These are phyloP conservation scores for Eulemur rubriventer DNA, from an alignment of 2,797 vertebrate genomes.

Conservation along the genomic window DNA sequence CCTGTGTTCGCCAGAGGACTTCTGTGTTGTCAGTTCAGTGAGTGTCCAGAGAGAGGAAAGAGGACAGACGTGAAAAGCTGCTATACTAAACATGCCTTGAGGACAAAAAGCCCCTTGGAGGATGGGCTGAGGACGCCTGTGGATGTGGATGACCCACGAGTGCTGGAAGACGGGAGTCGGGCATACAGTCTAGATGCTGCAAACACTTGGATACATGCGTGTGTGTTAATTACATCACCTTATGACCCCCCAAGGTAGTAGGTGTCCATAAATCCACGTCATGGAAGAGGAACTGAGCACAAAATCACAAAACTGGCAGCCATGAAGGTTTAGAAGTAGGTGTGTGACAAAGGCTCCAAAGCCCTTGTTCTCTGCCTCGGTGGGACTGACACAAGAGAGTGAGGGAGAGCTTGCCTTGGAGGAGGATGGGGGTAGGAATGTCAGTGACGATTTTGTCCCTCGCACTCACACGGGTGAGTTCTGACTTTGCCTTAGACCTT, in stretches of 20 bases:
- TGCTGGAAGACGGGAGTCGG: fast-evolving
- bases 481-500: not conserved
- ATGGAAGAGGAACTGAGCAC: too few relatives aligned
- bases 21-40: not conserved
- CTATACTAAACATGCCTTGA: fast-evolving
- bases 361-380: fast-evolving
- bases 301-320: too few relatives aligned
- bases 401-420: not conserved
- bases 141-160: too few relatives aligned
- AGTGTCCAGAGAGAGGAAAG: not conserved
- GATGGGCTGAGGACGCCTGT: fast-evolving
- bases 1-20: too few relatives aligned
- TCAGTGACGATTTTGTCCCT: not conserved
- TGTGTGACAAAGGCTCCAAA: too few relatives aligned
- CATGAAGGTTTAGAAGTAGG: not conserved
- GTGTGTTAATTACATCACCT: too few relatives aligned
- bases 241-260: fast-evolving
- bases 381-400: fast-evolving
- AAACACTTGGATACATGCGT: fast-evolving
- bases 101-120: not conserved
- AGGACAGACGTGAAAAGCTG: fast-evolving
- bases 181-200: fast-evolving
- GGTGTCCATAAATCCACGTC: fast-evolving
- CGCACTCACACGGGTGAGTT: fast-evolving
- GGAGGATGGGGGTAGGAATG: fast-evolving